Conservation (phyloP, 2,797 vertebrate species). For the Pyrocephalus nanus region DNA sequence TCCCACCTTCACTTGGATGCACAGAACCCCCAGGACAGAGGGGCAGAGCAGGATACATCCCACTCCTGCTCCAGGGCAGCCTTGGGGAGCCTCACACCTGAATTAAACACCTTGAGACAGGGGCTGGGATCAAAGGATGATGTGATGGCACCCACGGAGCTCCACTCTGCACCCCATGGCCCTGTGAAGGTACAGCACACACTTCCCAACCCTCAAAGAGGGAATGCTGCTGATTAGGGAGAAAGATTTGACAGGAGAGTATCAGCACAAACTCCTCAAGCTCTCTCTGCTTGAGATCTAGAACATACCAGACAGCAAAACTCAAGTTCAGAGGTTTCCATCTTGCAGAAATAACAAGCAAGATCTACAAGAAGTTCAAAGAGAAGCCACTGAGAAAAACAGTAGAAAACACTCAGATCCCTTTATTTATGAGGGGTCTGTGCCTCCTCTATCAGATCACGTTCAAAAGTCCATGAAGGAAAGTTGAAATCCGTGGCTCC, state of each 20-base stretch:
- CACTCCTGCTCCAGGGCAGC: neutral
- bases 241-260: neutral
- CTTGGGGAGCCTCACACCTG: neutral
- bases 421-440: neutral
- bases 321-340: neutral
- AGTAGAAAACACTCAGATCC: neutral
- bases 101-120: neutral
- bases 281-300: neutral
- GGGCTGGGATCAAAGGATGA: neutral
- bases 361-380: neutral
- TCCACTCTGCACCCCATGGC: neutral
- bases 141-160: neutral
- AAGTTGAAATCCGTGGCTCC: neutral
- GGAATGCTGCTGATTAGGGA: neutral
- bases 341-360: neutral
- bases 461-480: neutral
- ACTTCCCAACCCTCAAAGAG: neutral
- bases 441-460: neutral
- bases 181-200: rapidly evolving
- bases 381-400: neutral
- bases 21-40: neutral
- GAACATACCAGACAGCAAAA: neutral
- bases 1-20: neutral
- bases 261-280: neutral
- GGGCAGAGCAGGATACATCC: neutral